Percentiles rank a stretch among this genome's conserved stretches.
Evolutionary conservation across 92 coral and sea anemone species (phyloP).

Genomic region (Blastomussa wellsi): DNA sequence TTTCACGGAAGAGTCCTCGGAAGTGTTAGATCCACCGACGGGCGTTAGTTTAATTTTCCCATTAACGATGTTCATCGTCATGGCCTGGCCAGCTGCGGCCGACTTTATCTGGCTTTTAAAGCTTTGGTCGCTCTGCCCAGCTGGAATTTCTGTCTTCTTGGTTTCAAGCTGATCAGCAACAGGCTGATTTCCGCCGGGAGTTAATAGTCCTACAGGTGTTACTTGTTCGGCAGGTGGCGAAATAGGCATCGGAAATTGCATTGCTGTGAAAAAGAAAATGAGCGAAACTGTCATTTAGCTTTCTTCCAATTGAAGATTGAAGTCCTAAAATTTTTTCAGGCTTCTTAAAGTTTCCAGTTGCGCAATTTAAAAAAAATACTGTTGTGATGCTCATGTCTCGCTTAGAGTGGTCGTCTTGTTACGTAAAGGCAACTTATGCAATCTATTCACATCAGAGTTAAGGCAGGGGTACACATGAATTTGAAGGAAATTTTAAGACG

Average conservation of each 20-base stretch:
- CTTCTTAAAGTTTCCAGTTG: too few relatives aligned
- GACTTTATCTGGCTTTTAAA: constrained; percentile 74
- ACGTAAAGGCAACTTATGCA: too few relatives aligned
- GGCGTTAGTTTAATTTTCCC: constrained; percentile 88
- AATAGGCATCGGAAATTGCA: constrained; percentile 25
- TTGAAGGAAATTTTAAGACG: too few relatives aligned
- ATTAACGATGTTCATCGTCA: constrained; percentile 85
- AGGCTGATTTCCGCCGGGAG: constrained; percentile 10
- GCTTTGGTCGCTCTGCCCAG: constrained; percentile 7
- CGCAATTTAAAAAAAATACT: too few relatives aligned
- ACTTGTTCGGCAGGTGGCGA: constrained; percentile 28
- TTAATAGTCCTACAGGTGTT: constrained; percentile 21
- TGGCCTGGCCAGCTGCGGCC: constrained; percentile 94
- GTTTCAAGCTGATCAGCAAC: constrained; percentile 24
- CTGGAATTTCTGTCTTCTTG: constrained; percentile 49
- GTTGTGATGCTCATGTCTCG: too few relatives aligned
- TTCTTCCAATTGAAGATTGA: too few relatives aligned
- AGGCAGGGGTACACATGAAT: too few relatives aligned
- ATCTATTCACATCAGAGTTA: too few relatives aligned
- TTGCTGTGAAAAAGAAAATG: constrained; percentile 8
- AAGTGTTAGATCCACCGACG: constrained; percentile 46
- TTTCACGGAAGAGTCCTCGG: constrained; percentile 18
- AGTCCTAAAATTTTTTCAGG: too few relatives aligned
- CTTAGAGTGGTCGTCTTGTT: too few relatives aligned
- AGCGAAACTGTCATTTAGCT: not conserved